phyloP scores from a whole-genome alignment of 2,888 invertebrate genomes.

The Peribatodes rhomboidaria region DNA sequence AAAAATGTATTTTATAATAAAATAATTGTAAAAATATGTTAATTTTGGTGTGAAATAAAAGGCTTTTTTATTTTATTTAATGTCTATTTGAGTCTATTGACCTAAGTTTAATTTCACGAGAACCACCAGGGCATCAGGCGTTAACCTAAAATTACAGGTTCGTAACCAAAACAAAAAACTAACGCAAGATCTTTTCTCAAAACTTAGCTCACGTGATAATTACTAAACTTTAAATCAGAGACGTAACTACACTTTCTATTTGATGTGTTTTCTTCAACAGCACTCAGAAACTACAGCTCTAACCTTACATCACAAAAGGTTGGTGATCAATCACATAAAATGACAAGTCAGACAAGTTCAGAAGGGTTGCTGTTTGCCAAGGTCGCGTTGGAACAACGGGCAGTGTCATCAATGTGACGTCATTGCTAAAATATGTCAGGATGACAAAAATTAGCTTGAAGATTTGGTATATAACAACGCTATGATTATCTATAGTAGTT shows the following conservation, averaged over 20 bases:
- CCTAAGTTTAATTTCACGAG: too few relatives aligned
- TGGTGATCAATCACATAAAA: constrained; percentile 62
- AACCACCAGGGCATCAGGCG: too few relatives aligned
- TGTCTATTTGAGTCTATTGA: too few relatives aligned
- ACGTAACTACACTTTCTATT: constrained; percentile 2
- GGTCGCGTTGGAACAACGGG: constrained; percentile 49
- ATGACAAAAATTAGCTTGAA: background rate
- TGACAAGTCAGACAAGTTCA: constrained; percentile 61
- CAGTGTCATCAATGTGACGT: constrained; percentile 33
- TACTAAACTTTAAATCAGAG: constrained; percentile 2
- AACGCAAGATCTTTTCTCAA: too few relatives aligned
- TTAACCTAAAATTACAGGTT: background rate
- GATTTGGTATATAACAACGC: background rate
- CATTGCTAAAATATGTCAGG: constrained; percentile 11
- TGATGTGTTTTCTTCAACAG: constrained; percentile 14
- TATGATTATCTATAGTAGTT: background rate
- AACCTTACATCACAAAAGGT: constrained; percentile 27
- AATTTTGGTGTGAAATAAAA: too few relatives aligned
- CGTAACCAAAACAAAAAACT: too few relatives aligned
- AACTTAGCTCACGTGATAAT: too few relatives aligned
- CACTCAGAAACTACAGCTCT: constrained; percentile 23
- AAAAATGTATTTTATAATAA: too few relatives aligned
- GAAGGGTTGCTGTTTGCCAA: constrained; percentile 49
- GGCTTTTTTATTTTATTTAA: too few relatives aligned
- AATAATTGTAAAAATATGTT: too few relatives aligned